Evolutionary conservation across 2,797 vertebrate genomes (phyloP).

Genomic region (Vultur gryphus): DNA sequence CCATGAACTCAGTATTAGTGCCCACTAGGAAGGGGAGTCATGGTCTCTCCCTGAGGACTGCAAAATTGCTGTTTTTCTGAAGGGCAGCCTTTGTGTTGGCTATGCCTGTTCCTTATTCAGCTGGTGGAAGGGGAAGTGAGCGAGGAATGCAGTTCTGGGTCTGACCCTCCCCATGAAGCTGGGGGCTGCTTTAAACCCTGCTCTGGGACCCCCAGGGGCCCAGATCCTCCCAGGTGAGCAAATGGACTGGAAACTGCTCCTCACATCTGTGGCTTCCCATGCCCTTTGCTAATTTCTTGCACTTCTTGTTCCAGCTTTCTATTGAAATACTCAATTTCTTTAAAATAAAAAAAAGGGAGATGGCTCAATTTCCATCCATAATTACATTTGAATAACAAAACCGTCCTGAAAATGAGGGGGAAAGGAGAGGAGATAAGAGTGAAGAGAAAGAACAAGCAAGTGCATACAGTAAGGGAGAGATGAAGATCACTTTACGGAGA

Average conservation of each 20-base stretch:
- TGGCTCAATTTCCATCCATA: constrained; percentile 65
- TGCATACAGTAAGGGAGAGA: neutral
- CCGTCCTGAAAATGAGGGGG: neutral
- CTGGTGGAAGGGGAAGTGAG: neutral
- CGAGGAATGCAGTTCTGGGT: neutral
- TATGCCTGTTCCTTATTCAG: neutral
- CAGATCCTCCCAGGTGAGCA: neutral
- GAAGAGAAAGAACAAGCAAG: neutral
- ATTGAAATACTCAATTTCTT: constrained; percentile 24
- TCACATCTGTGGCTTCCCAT: neutral
- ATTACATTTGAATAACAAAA: constrained; percentile 62
- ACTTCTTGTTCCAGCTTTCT: neutral
- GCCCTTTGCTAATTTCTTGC: neutral
- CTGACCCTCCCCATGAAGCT: neutral
- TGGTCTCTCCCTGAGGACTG: neutral
- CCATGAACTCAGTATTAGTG: neutral
- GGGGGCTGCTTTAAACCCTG: neutral
- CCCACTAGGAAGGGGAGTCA: neutral
- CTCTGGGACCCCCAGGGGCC: neutral
- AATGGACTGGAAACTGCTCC: neutral
- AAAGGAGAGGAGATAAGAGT: neutral
- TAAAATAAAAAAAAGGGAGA: constrained; percentile 10
- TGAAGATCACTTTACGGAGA: neutral
- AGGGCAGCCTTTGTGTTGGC: neutral
- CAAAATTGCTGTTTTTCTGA: neutral